A percentile compares a stretch with the other conserved stretches of the same genome.
Evolutionary conservation across 2,113 vertebrate genomes (phyloP).

Genomic region (Equus przewalskii): DNA sequence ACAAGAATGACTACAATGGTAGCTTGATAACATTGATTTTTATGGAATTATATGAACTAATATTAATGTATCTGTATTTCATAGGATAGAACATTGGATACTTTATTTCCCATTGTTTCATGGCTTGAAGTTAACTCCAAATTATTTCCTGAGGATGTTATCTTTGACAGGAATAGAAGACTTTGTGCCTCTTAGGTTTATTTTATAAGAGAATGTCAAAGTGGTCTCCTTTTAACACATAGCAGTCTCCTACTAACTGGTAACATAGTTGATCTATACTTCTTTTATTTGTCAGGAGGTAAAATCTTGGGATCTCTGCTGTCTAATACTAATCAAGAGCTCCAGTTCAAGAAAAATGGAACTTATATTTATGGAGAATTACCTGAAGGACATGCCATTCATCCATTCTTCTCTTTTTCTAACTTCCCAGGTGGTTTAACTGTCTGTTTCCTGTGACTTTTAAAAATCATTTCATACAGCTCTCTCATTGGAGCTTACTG

Average conservation of each 20-base stretch:
- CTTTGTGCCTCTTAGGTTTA: neutral
- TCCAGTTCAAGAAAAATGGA: conserved; percentile 30
- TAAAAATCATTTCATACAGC: neutral
- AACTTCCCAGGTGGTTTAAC: neutral
- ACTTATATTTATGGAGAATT: neutral
- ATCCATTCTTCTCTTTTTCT: neutral
- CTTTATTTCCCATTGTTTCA: neutral
- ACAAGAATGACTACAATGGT: neutral
- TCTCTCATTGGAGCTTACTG: neutral
- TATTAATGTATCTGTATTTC: neutral
- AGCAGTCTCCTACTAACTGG: neutral
- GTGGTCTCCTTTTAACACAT: neutral
- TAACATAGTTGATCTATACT: neutral
- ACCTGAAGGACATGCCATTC: neutral
- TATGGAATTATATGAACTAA: neutral
- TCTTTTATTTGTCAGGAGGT: neutral
- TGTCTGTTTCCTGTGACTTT: neutral
- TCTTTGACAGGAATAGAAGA: neutral
- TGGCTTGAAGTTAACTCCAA: neutral
- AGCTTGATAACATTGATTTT: neutral
- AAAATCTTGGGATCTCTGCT: neutral
- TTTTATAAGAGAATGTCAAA: neutral
- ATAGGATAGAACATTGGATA: neutral
- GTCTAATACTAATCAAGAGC: neutral
- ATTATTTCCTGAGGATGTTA: neutral